A percentile compares a stretch with the other conserved stretches of the same genome.
Evolutionary conservation across 1,140 invertebrate genomes (phyloP).

Genomic region (Drosophila virilis): DNA sequence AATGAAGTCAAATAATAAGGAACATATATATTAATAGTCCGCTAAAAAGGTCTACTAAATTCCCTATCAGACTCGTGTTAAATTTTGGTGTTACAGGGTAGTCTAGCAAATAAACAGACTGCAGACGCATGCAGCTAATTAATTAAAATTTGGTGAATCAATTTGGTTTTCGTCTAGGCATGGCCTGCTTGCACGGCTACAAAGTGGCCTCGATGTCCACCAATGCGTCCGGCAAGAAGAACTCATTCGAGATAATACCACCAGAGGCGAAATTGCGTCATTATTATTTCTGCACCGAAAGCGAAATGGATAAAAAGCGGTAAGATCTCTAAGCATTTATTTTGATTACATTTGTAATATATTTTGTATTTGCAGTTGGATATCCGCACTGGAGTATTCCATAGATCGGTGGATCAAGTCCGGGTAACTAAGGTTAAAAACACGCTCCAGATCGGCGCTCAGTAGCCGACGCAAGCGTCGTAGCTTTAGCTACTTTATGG

Average conservation of each 20-base stretch:
- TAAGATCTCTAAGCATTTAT: slow-evolving; percentile 74
- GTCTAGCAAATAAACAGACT: background rate
- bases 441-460: slow-evolving; percentile 68
- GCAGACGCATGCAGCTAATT: slow-evolving; percentile 47
- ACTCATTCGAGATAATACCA: slow-evolving; percentile 95
- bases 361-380: slow-evolving; percentile 90
- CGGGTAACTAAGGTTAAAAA: slow-evolving; percentile 87
- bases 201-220: slow-evolving; percentile 91
- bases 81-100: slow-evolving; percentile 1
- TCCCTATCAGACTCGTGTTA: background rate
- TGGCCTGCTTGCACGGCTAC: slow-evolving; percentile 97
- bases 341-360: too few relatives aligned
- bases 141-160: slow-evolving; percentile 50
- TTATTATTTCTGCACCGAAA: slow-evolving; percentile 96
- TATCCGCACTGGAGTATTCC: slow-evolving; percentile 96
- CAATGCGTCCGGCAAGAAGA: slow-evolving; percentile 91
- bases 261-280: slow-evolving; percentile 93
- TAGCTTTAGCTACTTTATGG: slow-evolving; percentile 80
- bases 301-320: slow-evolving; percentile 97
- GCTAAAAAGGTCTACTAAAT: too few relatives aligned
- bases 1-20: too few relatives aligned
- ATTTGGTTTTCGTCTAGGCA: slow-evolving; percentile 85
- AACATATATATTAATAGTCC: too few relatives aligned
- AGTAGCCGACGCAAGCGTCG: slow-evolving; percentile 69
- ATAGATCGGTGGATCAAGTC: slow-evolving; percentile 98